These are phyloP conservation scores for Bombylius discolor DNA, from an alignment of 2,888 invertebrate species.

Conservation along the genomic window DNA sequence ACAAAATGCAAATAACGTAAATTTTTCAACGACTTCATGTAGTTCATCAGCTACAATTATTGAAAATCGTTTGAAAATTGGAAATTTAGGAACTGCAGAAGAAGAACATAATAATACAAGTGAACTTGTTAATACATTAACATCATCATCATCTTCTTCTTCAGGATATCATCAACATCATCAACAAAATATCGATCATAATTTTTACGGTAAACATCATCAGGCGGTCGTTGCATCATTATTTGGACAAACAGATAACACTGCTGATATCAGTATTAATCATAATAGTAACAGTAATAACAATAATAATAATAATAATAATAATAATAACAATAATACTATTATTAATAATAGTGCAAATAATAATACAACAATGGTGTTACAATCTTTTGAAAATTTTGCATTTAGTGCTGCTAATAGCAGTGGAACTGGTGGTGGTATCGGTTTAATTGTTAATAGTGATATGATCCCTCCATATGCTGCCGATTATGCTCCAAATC, in stretches of 20 bases:
- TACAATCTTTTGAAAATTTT: slow-evolving; percentile 34
- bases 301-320: background rate
- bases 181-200: background rate
- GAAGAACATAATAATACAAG: background rate
- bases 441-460: slow-evolving; percentile 28
- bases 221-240: background rate
- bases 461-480: slow-evolving; percentile 26
- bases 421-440: slow-evolving; percentile 16
- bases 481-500: slow-evolving; percentile 28
- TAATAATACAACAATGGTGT: slow-evolving; percentile 23
- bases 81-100: no score
- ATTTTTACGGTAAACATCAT: background rate
- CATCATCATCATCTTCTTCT: background rate
- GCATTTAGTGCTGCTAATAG: slow-evolving; percentile 14
- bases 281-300: background rate
- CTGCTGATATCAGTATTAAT: background rate
- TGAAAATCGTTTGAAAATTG: background rate
- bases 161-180: background rate
- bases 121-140: background rate
- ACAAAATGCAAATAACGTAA: background rate
- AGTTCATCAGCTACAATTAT: background rate
- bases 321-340: background rate
- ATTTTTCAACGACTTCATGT: background rate
- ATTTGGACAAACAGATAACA: background rate
- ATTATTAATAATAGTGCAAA: background rate